phyloP scores from a whole-genome alignment of 2,113 vertebrate genomes.

The Pelobates fuscus region DNA sequence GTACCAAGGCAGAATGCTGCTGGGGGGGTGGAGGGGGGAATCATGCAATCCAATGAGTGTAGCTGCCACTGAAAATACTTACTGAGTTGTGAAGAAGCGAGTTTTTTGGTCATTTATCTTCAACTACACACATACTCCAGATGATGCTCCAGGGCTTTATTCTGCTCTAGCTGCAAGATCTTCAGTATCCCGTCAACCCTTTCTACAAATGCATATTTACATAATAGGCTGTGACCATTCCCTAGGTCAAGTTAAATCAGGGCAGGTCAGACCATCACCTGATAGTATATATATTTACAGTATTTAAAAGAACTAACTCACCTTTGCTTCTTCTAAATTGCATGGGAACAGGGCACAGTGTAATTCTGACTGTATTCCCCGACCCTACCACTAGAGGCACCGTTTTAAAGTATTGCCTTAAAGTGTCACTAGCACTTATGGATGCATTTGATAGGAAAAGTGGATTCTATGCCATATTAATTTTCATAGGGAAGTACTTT shows the following conservation, averaged over 20 bases:
- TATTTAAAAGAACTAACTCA: background rate
- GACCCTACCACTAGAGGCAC: conserved; percentile 56
- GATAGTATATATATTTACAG: background rate
- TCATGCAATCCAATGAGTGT: background rate
- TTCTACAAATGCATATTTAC: background rate
- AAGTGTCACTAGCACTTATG: background rate
- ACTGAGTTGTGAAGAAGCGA: background rate
- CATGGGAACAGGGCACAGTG: background rate
- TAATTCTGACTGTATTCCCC: conserved; percentile 23
- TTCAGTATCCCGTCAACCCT: background rate
- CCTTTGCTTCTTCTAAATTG: background rate
- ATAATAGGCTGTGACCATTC: background rate
- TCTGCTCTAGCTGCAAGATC: background rate
- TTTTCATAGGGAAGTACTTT: conserved; percentile 18
- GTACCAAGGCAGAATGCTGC: background rate
- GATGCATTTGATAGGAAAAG: background rate
- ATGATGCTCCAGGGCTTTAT: background rate
- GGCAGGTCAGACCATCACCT: background rate
- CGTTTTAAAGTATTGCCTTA: background rate
- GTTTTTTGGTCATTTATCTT: background rate
- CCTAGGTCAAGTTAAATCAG: background rate
- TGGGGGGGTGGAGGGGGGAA: no score
- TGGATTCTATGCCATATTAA: background rate
- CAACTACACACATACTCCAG: background rate
- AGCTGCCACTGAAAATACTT: background rate